A percentile compares a stretch with the other conserved stretches of the same genome.
These are phyloP conservation scores for Dasyornis broadbenti DNA, from an alignment of 2,113 vertebrate species.

Conservation along the genomic window DNA sequence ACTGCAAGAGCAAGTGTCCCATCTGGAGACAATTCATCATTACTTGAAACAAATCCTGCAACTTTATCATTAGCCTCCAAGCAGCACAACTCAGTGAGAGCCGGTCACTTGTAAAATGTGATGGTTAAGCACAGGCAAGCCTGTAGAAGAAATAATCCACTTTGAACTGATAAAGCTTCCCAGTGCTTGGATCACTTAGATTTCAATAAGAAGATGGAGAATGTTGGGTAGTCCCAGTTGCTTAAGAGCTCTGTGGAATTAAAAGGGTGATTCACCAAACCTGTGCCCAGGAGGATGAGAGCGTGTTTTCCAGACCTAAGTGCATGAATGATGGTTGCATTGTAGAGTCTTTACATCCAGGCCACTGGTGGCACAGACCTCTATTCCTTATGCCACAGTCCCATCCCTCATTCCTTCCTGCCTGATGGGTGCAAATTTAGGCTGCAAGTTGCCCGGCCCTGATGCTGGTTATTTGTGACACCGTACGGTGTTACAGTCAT, in stretches of 20 bases:
- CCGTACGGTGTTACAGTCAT: too few species aligned
- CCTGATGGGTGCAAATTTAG: neutral
- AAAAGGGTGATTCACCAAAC: neutral
- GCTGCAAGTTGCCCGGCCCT: neutral
- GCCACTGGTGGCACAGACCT: neutral
- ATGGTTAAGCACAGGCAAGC: neutral
- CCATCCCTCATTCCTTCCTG: neutral
- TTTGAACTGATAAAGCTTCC: neutral
- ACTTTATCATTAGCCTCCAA: neutral
- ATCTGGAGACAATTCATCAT: neutral
- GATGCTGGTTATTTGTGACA: neutral
- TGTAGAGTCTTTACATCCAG: neutral
- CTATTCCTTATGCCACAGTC: neutral
- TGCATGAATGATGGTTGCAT: neutral
- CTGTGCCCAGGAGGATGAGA: neutral
- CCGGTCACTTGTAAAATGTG: neutral
- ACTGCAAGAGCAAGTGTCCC: neutral
- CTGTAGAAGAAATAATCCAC: neutral
- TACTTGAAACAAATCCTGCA: neutral
- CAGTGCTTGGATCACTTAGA: neutral
- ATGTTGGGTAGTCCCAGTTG: neutral
- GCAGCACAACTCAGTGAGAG: neutral
- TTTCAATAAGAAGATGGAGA: neutral
- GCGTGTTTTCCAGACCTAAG: neutral
- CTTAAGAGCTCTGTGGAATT: neutral